phyloP scores from a whole-genome alignment of 2,113 vertebrate species.

The Athene cunicularia region DNA sequence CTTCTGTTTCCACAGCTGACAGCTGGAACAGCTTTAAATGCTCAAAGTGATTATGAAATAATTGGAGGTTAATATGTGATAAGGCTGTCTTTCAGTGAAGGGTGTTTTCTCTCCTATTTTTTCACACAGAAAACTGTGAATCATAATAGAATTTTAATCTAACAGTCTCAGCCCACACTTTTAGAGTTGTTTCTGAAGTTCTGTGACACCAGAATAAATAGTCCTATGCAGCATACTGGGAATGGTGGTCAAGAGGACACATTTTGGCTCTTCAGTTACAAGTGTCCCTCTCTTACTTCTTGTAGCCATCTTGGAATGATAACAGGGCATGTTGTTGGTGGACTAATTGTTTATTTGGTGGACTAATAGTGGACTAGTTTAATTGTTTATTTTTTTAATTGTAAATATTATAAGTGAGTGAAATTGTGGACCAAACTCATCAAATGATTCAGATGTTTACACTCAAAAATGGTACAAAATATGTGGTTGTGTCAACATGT shows the following conservation, averaged over 20 bases:
- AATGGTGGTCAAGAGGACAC: not conserved
- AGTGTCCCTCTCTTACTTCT: not conserved
- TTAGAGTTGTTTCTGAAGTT: not conserved
- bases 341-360: not conserved
- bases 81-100: not conserved
- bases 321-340: not conserved
- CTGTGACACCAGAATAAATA: not conserved
- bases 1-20: not conserved
- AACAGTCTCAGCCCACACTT: not conserved
- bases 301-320: not conserved
- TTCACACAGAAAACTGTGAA: not conserved
- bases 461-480: not conserved
- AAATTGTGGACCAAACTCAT: not conserved
- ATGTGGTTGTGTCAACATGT: not conserved
- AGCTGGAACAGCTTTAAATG: not conserved
- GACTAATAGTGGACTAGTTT: not conserved
- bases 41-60: not conserved
- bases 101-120: not conserved
- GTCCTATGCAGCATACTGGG: not conserved
- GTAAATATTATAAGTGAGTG: not conserved
- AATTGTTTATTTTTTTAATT: not conserved
- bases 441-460: not conserved
- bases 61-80: not conserved
- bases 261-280: not conserved
- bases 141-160: not conserved